Evolutionary conservation across 2,888 invertebrate genomes (phyloP).

Genomic region (Parthenolecanium corni): DNA sequence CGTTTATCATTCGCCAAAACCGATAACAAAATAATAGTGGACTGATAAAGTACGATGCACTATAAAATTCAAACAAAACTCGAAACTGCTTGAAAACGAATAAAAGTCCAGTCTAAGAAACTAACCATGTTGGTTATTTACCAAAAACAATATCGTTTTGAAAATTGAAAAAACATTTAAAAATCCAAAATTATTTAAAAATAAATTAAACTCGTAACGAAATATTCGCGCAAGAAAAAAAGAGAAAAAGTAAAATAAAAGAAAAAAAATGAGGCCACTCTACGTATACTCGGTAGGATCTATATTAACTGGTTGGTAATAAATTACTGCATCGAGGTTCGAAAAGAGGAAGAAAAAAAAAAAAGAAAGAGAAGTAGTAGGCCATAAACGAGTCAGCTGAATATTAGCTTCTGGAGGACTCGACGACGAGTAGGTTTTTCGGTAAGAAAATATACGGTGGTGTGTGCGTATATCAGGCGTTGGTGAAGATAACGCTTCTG

Average conservation of each 20-base stretch:
- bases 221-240: too few species aligned
- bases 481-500: conserved; percentile 24
- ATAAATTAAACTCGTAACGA: not conserved
- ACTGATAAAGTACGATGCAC: not conserved
- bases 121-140: too few species aligned
- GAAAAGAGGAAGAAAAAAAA: not conserved
- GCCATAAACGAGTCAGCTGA: conserved; percentile 27
- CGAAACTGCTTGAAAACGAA: not conserved
- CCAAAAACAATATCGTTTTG: not conserved
- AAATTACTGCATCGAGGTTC: not conserved
- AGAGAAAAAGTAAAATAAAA: not conserved
- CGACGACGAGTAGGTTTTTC: not conserved
- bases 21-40: not conserved
- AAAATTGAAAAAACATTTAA: not conserved
- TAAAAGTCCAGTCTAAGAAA: not conserved
- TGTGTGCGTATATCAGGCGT: conserved; percentile 19
- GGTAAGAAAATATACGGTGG: too few species aligned
- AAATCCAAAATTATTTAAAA: not conserved
- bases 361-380: conserved; percentile 20
- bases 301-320: too few species aligned
- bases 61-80: not conserved
- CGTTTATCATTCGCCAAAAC: too few species aligned
- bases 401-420: conserved; percentile 28
- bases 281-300: too few species aligned
- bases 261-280: not conserved